These are phyloP conservation scores for Dufourea novaeangliae DNA, from an alignment of 1,140 invertebrate species.

Conservation along the genomic window DNA sequence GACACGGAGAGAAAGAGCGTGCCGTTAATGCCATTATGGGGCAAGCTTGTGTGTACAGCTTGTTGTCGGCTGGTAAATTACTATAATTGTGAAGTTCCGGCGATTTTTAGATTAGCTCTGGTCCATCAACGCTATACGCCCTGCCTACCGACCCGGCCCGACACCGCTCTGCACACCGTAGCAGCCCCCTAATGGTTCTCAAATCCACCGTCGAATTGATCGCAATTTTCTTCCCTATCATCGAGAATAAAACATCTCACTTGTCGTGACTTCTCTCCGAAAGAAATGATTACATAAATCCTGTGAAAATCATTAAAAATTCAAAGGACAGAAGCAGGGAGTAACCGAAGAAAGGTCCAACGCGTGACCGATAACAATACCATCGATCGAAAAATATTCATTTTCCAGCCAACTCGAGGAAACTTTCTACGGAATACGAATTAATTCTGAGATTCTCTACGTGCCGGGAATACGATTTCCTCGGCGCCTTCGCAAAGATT, in stretches of 20 bases:
- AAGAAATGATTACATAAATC: not conserved
- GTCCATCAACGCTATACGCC: slow-evolving; percentile 78
- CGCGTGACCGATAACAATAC: slow-evolving; percentile 4
- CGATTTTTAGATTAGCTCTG: slow-evolving; percentile 81
- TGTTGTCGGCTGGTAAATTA: slow-evolving; percentile 80
- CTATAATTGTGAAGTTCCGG: slow-evolving; percentile 82
- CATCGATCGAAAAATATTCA: not conserved
- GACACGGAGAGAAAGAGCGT: slow-evolving; percentile 70
- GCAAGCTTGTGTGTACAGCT: slow-evolving; percentile 74
- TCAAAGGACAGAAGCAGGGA: not conserved
- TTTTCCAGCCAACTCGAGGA: not conserved
- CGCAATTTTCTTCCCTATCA: not conserved
- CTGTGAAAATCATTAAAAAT: not conserved
- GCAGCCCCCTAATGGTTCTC: slow-evolving; percentile 67
- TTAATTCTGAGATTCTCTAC: slow-evolving; percentile 36
- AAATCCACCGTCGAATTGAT: slow-evolving; percentile 40
- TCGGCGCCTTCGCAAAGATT: not conserved
- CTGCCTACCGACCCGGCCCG: slow-evolving; percentile 72
- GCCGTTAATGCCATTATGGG: slow-evolving; percentile 70
- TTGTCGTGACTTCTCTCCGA: not conserved
- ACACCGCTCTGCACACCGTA: slow-evolving; percentile 53
- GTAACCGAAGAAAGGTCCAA: too few species aligned
- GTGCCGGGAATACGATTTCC: slow-evolving; percentile 34
- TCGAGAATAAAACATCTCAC: not conserved
- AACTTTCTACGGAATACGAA: slow-evolving; percentile 13